Percentiles rank a stretch among this genome's conserved stretches.
These are phyloP conservation scores for Dipodomys merriami DNA, from an alignment of 2,113 vertebrate species.

Conservation along the genomic window DNA sequence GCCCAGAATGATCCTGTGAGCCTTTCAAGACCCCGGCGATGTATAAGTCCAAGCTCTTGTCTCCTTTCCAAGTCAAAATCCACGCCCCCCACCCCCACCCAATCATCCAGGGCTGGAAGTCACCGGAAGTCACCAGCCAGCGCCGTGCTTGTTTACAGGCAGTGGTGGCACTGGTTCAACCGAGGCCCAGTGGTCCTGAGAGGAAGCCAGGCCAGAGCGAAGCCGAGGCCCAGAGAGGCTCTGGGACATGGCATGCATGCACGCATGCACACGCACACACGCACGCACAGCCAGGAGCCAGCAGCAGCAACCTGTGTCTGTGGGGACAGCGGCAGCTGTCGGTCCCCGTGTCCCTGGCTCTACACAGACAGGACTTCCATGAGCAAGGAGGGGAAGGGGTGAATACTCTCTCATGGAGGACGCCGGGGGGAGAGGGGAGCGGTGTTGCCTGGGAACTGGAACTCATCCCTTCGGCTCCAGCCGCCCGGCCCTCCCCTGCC, in stretches of 20 bases:
- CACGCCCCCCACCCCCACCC: neutral
- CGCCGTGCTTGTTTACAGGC: neutral
- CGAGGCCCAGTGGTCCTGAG: neutral
- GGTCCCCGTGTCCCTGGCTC: neutral
- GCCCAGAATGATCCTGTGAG: neutral
- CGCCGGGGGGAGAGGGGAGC: neutral
- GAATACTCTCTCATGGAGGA: neutral
- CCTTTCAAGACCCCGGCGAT: neutral
- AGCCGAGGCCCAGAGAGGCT: neutral
- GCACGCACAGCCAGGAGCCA: neutral
- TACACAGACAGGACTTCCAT: neutral
- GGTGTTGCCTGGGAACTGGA: neutral
- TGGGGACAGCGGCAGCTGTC: neutral
- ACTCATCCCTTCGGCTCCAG: neutral
- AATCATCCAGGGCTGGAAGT: neutral
- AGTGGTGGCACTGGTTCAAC: neutral
- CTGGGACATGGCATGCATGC: no score
- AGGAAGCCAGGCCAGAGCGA: neutral
- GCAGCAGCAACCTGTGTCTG: neutral
- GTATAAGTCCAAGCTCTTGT: neutral
- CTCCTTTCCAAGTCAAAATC: neutral
- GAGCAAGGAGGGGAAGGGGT: neutral
- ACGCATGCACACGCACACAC: no score
- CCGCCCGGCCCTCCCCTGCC: neutral
- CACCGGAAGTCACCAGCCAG: neutral